A percentile compares a stretch with the other conserved stretches of the same genome.
Evolutionary conservation across 1,140 invertebrate species (phyloP).

Genomic region (Musca domestica): DNA sequence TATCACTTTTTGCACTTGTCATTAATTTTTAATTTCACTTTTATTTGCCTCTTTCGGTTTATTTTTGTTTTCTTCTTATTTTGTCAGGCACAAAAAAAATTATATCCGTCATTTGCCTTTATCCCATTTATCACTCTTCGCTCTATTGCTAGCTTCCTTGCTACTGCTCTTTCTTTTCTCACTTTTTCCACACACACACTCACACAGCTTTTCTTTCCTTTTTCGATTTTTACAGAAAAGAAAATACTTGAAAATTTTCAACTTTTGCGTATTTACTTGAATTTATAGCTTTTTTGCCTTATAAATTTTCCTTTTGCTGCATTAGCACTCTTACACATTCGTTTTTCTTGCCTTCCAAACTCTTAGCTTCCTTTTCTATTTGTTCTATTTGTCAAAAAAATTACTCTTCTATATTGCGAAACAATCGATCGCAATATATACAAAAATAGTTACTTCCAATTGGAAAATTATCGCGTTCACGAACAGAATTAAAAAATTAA

Average conservation of each 20-base stretch:
- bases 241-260: slow-evolving; percentile 15
- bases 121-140: too few species aligned
- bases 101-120: background rate
- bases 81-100: background rate
- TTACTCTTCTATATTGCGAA: slow-evolving; percentile 19
- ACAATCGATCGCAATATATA: slow-evolving; percentile 14
- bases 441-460: slow-evolving; percentile 8
- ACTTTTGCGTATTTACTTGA: slow-evolving; percentile 15
- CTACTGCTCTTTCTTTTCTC: too few species aligned
- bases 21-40: too few species aligned
- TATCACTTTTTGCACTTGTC: too few species aligned
- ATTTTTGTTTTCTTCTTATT: background rate
- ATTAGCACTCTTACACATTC: slow-evolving; percentile 1
- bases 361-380: background rate
- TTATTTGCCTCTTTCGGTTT: background rate
- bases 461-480: background rate
- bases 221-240: slow-evolving; percentile 7
- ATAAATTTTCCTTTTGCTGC: slow-evolving; percentile 9
- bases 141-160: too few species aligned
- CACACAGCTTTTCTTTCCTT: background rate
- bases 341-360: slow-evolving; percentile 16
- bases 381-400: slow-evolving; percentile 7
- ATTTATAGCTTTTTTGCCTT: slow-evolving; percentile 17
- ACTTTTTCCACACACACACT: background rate
- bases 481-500: slow-evolving; percentile 1